Evolutionary conservation across 2,888 invertebrate species (phyloP).

Genomic region (Onchidella celtica): DNA sequence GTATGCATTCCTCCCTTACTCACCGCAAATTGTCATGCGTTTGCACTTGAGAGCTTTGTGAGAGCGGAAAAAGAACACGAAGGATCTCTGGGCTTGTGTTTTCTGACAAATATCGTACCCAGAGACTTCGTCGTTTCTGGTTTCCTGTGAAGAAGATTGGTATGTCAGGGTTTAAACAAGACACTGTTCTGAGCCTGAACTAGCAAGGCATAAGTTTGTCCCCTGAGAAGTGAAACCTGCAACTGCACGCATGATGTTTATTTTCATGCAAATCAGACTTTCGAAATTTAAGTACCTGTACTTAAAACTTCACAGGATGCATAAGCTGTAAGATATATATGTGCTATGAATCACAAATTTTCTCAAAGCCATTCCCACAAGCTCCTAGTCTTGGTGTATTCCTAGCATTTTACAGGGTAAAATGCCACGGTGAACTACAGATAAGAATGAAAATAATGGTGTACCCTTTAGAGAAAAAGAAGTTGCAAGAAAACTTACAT

Average conservation of each 20-base stretch:
- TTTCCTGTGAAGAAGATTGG: conserved; percentile 47
- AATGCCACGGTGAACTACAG: too few relatives aligned
- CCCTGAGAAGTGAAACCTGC: too few relatives aligned
- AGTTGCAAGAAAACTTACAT: too few relatives aligned
- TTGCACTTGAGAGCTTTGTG: conserved; percentile 50
- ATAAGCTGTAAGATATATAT: not conserved
- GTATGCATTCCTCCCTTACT: conserved; percentile 44
- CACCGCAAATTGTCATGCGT: conserved; percentile 54
- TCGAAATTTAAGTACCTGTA: not conserved
- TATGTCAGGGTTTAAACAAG: not conserved
- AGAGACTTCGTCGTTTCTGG: conserved; percentile 49
- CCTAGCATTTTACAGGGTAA: too few relatives aligned
- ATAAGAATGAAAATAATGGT: too few relatives aligned
- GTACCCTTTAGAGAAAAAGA: too few relatives aligned
- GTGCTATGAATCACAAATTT: too few relatives aligned
- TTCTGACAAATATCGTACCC: conserved; percentile 52
- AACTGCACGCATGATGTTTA: too few relatives aligned
- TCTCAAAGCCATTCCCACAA: too few relatives aligned
- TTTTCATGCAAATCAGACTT: not conserved
- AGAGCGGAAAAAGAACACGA: conserved; percentile 50
- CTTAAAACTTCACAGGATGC: not conserved
- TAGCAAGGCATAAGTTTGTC: not conserved
- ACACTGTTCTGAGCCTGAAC: not conserved
- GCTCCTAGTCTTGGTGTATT: too few relatives aligned
- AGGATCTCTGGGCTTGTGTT: conserved; percentile 51